Conservation (phyloP, 2,797 vertebrate species). For the Cheracebus regulus region DNA sequence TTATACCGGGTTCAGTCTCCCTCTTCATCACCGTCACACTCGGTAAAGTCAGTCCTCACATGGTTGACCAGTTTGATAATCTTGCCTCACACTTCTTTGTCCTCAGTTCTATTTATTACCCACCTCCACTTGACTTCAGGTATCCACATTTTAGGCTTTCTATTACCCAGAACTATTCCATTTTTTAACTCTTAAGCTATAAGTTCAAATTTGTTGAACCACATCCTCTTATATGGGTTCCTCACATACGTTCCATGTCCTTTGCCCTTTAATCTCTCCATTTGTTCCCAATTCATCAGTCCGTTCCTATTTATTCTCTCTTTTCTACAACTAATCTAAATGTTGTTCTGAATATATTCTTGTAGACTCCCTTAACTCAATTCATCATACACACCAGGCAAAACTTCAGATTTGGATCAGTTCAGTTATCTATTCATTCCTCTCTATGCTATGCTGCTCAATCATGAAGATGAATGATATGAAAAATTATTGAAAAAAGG, state of each 20-base stretch:
- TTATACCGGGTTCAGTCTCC: neutral
- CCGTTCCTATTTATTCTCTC: neutral
- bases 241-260: neutral
- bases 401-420: constrained; percentile 11
- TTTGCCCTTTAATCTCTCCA: neutral
- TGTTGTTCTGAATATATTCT: neutral
- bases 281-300: neutral
- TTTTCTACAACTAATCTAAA: constrained; percentile 1
- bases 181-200: neutral
- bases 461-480: neutral
- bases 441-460: neutral
- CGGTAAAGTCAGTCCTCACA: neutral
- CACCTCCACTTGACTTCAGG: neutral
- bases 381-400: constrained; percentile 7
- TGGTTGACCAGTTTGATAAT: neutral
- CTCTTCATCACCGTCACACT: neutral
- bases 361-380: neutral
- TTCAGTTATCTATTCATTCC: neutral
- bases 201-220: neutral
- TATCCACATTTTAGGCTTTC: neutral
- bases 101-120: neutral
- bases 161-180: neutral
- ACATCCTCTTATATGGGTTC: neutral
- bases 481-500: neutral
- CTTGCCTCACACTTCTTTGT: neutral